These are phyloP conservation scores for Monomorium pharaonis DNA, from an alignment of 1,140 invertebrate genomes.

Conservation along the genomic window DNA sequence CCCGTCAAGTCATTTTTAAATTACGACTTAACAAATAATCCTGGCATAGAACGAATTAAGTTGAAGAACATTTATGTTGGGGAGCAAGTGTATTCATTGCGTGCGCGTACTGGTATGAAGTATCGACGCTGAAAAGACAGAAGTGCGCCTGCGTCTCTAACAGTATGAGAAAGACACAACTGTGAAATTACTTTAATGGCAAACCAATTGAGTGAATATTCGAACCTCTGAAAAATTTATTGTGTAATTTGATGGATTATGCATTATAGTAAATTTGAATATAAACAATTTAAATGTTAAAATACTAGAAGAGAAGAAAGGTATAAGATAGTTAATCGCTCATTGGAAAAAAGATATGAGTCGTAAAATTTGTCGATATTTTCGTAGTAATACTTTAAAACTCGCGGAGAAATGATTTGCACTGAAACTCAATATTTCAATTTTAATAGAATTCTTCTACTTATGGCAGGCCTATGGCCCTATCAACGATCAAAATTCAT, in stretches of 20 bases:
- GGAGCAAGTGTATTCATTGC: background rate
- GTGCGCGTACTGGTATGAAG: background rate
- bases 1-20: background rate
- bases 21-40: background rate
- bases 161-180: background rate
- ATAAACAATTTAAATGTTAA: too few species aligned
- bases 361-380: background rate
- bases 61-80: background rate
- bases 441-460: background rate
- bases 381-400: background rate
- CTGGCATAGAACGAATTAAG: background rate
- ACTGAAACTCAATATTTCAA: background rate
- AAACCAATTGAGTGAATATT: background rate
- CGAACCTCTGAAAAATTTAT: too few species aligned
- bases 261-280: too few species aligned
- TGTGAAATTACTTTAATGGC: background rate
- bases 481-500: background rate
- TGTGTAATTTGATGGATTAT: too few species aligned
- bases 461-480: background rate
- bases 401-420: background rate
- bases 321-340: too few species aligned
- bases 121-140: background rate
- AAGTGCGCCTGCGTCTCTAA: too few species aligned
- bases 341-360: too few species aligned
- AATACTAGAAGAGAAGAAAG: too few species aligned